phyloP scores from a whole-genome alignment of 2,113 vertebrate genomes.

The Talpa occidentalis region DNA sequence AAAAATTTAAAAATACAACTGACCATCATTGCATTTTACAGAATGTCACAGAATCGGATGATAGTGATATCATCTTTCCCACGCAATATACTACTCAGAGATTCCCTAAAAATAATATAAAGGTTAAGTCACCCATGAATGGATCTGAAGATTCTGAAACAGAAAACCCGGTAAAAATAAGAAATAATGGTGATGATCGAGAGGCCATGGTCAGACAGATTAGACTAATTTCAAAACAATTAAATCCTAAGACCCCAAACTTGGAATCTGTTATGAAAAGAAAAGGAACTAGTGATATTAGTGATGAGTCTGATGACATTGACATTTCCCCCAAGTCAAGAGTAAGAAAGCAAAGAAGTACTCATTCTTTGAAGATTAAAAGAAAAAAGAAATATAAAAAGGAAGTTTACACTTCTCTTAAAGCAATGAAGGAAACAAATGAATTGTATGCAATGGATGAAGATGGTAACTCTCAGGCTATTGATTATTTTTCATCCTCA shows the following conservation, averaged over 20 bases:
- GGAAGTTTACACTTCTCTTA: background rate
- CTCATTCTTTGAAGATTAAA: background rate
- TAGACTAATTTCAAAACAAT: constrained; percentile 59
- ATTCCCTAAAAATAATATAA: constrained; percentile 41
- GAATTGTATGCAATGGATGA: background rate
- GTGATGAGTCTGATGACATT: constrained; percentile 94
- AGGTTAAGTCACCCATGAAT: background rate
- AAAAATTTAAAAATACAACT: constrained; percentile 27
- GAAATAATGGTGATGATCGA: constrained; percentile 7
- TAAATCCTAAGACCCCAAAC: background rate
- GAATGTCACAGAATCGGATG: constrained; percentile 77
- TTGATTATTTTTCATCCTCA: constrained; percentile 90
- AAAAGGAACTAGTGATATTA: constrained; percentile 81
- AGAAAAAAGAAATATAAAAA: background rate
- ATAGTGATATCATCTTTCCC: constrained; percentile 80
- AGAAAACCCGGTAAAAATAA: constrained; percentile 49
- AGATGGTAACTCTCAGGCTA: constrained; percentile 81
- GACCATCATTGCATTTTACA: constrained; percentile 60
- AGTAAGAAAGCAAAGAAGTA: constrained; percentile 65
- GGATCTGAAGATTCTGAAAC: constrained; percentile 66
- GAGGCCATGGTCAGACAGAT: background rate
- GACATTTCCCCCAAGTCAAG: constrained; percentile 74
- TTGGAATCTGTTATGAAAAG: constrained; percentile 49
- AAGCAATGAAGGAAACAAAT: background rate
- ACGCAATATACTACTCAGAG: constrained; percentile 67